Base-by-base conservation (phyloP, 64 coral and sea anemone genomes). In the Montipora cactus region DNA sequence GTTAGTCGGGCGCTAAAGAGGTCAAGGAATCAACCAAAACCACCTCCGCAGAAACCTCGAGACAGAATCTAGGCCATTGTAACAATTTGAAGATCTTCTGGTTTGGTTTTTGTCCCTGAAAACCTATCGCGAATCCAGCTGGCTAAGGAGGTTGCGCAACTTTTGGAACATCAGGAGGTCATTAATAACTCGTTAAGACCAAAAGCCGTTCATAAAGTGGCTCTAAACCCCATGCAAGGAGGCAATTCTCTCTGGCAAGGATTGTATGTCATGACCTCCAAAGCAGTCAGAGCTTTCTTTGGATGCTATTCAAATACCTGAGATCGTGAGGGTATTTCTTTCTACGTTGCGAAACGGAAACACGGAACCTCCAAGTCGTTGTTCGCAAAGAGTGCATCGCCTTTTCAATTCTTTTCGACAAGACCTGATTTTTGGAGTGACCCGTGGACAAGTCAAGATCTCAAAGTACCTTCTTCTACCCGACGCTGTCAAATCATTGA, bases 321-420 rank as follows among this genome's bases (percentile, higher is more conserved):
- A 78, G 53, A 89, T 58, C 21, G 71, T 78, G 45, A 78, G 58
- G 14, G 18, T 22, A 59, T 89, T 89, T 59, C 87, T 78, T 59
- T 89, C 55, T 79, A 89, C 58, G 66, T 89, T 78, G 75, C 47
- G 76, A 22, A 89, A 72, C 50, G 74, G 87, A 58, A 76, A 78
- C 16, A 89, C 49, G 5, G 85, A 88, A 14, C 61, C 52, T 44
- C 66, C 15, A 7, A 68, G 49, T 13, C 21, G 22, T 13, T 49
- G 48, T 12, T 59, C 85, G 74, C 49, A 88, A 13, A 88, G 85
- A 47, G 85, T 75, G 22, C 62, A 88, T 10, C 47, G 71, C 67
- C 85, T 88, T 74, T 23, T 74, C 2, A 88, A 73, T n/a, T 88
- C 69, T 21, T 88, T 88, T 75, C 67, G 85, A 74, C 85, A 88